phyloP scores from a whole-genome alignment of 2,888 invertebrate species.

The Hymenopus coronatus region DNA sequence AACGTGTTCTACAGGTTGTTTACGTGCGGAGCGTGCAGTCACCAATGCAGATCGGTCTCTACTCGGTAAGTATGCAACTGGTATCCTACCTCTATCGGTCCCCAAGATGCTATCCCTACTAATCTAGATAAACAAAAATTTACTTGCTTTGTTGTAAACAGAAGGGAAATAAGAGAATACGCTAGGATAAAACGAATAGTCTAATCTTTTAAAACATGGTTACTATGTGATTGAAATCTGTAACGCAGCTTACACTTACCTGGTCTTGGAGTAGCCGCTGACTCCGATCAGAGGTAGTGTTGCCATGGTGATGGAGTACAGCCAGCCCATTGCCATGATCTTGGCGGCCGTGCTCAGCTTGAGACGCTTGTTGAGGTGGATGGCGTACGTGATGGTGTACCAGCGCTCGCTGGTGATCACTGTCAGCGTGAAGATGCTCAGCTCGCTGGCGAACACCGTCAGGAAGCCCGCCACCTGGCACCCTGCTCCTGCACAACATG shows the following conservation, averaged over 20 bases:
- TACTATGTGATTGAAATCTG: too few relatives aligned
- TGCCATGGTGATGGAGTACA: constrained; percentile 56
- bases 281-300: constrained; percentile 60
- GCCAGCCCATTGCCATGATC: constrained; percentile 60
- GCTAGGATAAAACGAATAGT: too few relatives aligned
- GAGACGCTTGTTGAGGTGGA: constrained; percentile 60
- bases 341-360: constrained; percentile 56
- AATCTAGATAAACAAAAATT: too few relatives aligned
- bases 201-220: too few relatives aligned
- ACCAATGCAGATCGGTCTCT: too few relatives aligned
- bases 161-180: too few relatives aligned
- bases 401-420: constrained; percentile 62
- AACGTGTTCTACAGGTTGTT: too few relatives aligned
- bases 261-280: constrained; percentile 62
- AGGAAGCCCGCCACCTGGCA: constrained; percentile 64
- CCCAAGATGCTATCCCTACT: too few relatives aligned
- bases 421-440: constrained; percentile 64
- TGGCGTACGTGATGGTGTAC: constrained; percentile 60
- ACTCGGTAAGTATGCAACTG: too few relatives aligned
- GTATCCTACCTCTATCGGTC: too few relatives aligned
- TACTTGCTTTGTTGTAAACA: too few relatives aligned
- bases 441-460: constrained; percentile 61
- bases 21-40: too few relatives aligned
- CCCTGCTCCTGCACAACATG: constrained; percentile 49
- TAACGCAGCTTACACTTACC: constrained; percentile 40